phyloP scores from a whole-genome alignment of 1,140 invertebrate species.

The Euura lappo region DNA sequence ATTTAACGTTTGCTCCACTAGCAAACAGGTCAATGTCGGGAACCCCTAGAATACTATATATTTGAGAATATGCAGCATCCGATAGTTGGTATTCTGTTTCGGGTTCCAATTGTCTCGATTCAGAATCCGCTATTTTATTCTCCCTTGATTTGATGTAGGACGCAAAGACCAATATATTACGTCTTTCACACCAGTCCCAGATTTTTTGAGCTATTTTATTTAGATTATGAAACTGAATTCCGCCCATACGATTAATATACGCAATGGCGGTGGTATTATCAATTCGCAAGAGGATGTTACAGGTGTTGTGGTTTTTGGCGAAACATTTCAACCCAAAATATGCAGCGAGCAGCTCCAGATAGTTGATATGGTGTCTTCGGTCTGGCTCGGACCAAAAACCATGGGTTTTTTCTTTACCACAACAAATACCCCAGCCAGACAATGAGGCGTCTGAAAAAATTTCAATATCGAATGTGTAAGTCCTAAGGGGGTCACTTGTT shows the following conservation, averaged over 20 bases:
- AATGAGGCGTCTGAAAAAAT: constrained; percentile 29
- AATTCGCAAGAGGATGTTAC: constrained; percentile 37
- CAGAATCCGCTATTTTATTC: constrained; percentile 8
- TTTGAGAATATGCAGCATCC: constrained; percentile 15
- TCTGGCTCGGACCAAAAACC: constrained; percentile 25
- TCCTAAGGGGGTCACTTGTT: constrained; percentile 22
- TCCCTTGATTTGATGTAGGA: too few relatives aligned
- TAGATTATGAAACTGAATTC: constrained; percentile 15
- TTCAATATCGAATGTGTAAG: constrained; percentile 14
- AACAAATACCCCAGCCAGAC: constrained; percentile 25
- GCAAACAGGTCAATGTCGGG: constrained; percentile 37
- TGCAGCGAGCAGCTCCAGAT: constrained; percentile 23
- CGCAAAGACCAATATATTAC: constrained; percentile 22
- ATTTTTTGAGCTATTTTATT: constrained; percentile 24
- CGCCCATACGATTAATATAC: constrained; percentile 28
- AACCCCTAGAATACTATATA: constrained; percentile 30
- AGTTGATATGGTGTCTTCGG: constrained; percentile 23
- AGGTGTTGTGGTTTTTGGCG: constrained; percentile 23
- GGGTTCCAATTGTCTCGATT: constrained; percentile 10
- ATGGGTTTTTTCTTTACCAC: constrained; percentile 12
- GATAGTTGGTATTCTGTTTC: constrained; percentile 24
- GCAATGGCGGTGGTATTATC: constrained; percentile 34
- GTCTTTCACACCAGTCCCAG: constrained; percentile 25
- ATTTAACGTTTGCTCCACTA: constrained; percentile 27
- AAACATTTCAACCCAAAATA: constrained; percentile 27